Base-by-base conservation (phyloP, 2,888 invertebrate species). In the Bimastos eiseni region DNA sequence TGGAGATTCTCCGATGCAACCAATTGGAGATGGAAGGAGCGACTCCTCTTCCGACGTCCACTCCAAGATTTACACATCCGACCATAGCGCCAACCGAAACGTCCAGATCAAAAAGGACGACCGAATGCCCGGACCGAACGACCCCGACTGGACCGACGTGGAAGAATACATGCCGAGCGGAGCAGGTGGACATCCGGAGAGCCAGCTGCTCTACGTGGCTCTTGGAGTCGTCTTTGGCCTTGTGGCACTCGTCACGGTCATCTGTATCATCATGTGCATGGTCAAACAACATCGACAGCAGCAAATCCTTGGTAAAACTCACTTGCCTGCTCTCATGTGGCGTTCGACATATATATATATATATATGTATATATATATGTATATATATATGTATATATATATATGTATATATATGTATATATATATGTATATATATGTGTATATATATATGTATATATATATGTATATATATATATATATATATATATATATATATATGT, bases 181-280 rank as follows among this genome's bases (percentile, higher is more conserved):
- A 15, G 86, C 34, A 86, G 70, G 70, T n/a, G 70, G 70, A 70
- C 30, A n/a, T 70, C n/a, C 89, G 30, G 89, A 89, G n/a, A 70
- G 55, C 70, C 90, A 89, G 36, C 34, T 70, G 44, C 70, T 89
- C 33, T 89, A 89, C 24, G 55, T 89, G 34, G 90, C 90, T 21
- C 90, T 89, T 34, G 90, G 90, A 34, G 55, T 55, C n/a, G 90
- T 89, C 33, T 55, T 89, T 70, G 90, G 90, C n/a, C 33, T 89
- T 38, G 90, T 89, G 37, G 90, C 55, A 17, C 90, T 89, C 21
- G 70, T 89, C 24, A 89, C 90, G 6, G 70, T 89, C 44, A 34
- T 89, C 70, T 89, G 90, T 33, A 70, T 89, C 55, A 70, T 55
- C 37, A 34, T 89, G 49, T 89, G 90, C 70, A 89, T 89, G 49